Evolutionary conservation across 2,888 invertebrate genomes (phyloP).

Genomic region (Drosophila melanocephala): DNA sequence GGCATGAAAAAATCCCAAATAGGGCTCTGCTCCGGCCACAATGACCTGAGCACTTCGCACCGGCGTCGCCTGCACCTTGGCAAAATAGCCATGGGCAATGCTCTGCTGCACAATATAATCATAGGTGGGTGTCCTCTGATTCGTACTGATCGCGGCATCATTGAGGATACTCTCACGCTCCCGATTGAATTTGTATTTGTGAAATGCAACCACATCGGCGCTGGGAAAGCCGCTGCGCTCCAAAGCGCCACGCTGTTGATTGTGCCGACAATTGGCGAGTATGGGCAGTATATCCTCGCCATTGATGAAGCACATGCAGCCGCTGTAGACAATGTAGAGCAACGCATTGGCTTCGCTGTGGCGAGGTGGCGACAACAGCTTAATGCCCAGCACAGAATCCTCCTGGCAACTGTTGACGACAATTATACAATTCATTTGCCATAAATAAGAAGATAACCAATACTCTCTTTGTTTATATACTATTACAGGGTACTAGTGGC

Average conservation of each 20-base stretch:
- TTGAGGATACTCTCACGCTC: constrained; percentile 90
- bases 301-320: constrained; percentile 92
- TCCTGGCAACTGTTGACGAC: constrained; percentile 88
- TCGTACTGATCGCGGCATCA: constrained; percentile 91
- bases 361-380: constrained; percentile 88
- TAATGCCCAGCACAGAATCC: constrained; percentile 91
- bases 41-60: constrained; percentile 91
- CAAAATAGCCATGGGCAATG: constrained; percentile 82
- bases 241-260: constrained; percentile 75
- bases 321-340: constrained; percentile 86
- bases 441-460: not conserved
- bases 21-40: constrained; percentile 93
- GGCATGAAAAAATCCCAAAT: constrained; percentile 95
- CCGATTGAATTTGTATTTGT: constrained; percentile 95
- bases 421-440: not conserved
- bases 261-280: constrained; percentile 92
- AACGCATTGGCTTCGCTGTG: constrained; percentile 78
- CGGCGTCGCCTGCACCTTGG: constrained; percentile 90
- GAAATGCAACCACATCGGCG: constrained; percentile 88
- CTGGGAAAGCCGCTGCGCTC: constrained; percentile 59
- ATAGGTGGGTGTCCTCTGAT: constrained; percentile 88
- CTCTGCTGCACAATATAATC: constrained; percentile 91
- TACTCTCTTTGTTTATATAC: not conserved
- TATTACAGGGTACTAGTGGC: not conserved
- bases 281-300: constrained; percentile 90